Evolutionary conservation across 2,888 invertebrate species (phyloP), one percentile per base, ranked within the genome.

Genomic region (Morpho helenor): DNA sequence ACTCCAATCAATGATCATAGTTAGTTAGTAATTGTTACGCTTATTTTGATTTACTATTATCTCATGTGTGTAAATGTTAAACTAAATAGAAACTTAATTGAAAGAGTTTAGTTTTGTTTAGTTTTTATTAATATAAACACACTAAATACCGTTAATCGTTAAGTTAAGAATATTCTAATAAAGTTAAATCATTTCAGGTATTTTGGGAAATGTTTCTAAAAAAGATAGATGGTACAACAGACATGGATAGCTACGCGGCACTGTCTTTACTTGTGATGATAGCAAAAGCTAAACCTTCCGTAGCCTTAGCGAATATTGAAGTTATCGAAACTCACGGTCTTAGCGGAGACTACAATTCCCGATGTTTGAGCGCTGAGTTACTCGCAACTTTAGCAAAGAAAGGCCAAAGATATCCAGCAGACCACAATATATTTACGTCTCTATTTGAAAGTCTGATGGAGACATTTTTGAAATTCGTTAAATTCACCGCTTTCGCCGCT

Each of bases 141-240:
- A 31, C 31, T 31, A 31, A 3, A 31, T 31, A 31, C 3, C 31
- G 31, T 5, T 31, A 16, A 16, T 16, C 16, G 16, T 31, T 31
- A 31, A 31, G 31, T 31, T 31, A 31, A 31, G 31, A 31, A 0
- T 31, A 3, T 31, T 5, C 31, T 31, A 31, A 31, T 31, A 16
- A 22, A 49, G 40, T 23, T 10, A 39, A 45, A 40, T 43, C 7
- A 10, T 55, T 54, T 56, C 87, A 96, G 92, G 93, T 96, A 8
- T 88, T 98, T 60, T 98, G 97, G 95, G 96, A 97, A 80, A 94
- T 94, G 71, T 97, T 96, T 75, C 93, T 96, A 0, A 92, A 95
- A 70, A 94, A 95, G 75, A 88, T 93, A 8, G 93, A 94, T 46
- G 93, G 94, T 3, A 94, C 95, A 0, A 93, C 94, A 0, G 92